These are phyloP conservation scores for Eulimnadia texana DNA, from an alignment of 1,140 invertebrate genomes.

Conservation along the genomic window DNA sequence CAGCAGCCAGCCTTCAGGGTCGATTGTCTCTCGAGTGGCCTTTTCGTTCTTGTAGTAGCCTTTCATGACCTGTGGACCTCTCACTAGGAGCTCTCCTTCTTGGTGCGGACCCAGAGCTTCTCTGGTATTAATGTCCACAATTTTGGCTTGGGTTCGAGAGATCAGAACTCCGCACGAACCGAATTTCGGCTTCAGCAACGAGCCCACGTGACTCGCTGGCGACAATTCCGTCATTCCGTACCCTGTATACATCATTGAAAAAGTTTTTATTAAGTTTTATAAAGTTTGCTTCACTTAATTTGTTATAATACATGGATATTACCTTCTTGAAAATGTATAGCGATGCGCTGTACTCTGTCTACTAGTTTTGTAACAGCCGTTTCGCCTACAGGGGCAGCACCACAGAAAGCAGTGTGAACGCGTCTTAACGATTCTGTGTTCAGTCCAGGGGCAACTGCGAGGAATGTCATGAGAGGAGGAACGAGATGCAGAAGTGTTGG, in stretches of 20 bases:
- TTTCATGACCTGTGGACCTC: conserved; percentile 27
- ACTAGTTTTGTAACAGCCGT: conserved; percentile 23
- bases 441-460: conserved; percentile 45
- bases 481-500: conserved; percentile 31
- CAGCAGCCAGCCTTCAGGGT: conserved; percentile 44
- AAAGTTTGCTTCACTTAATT: too few species aligned
- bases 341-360: conserved; percentile 1
- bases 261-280: conserved; percentile 26
- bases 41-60: conserved; percentile 36
- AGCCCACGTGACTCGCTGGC: conserved; percentile 9
- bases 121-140: conserved; percentile 28
- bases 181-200: neutral
- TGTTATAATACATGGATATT: too few species aligned
- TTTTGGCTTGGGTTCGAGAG: conserved; percentile 22
- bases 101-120: conserved; percentile 27
- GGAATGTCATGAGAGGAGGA: conserved; percentile 45
- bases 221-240: conserved; percentile 22
- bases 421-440: conserved; percentile 38
- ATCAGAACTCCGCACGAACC: conserved; percentile 19
- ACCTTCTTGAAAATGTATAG: conserved; percentile 16
- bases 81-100: conserved; percentile 34
- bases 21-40: conserved; percentile 33
- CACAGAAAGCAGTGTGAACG: conserved; percentile 40
- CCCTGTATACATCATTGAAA: conserved; percentile 34
- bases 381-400: conserved; percentile 51